Evolutionary conservation across 2,797 vertebrate species (phyloP).

Genomic region (Merluccius polli): DNA sequence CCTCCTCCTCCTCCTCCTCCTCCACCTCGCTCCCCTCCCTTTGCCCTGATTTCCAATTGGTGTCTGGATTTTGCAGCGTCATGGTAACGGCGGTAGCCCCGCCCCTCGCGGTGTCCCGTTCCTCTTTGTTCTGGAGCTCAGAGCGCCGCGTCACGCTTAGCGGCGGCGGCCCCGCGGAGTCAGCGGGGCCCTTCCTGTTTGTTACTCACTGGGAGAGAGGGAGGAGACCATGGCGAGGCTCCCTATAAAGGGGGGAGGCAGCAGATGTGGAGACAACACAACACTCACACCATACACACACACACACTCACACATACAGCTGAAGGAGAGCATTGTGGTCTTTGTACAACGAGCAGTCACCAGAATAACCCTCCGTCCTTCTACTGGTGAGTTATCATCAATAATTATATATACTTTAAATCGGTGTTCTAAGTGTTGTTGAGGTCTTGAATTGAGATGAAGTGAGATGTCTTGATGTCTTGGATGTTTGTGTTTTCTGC

Average conservation of each 20-base stretch:
- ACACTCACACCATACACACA: no score
- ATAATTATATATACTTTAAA: no score
- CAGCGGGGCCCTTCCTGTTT: slow-evolving; percentile 13
- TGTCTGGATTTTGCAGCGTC: slow-evolving; percentile 27
- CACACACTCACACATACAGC: no score
- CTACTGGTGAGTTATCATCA: not conserved
- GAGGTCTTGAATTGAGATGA: no score
- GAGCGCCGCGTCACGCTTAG: slow-evolving; percentile 65
- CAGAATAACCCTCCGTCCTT: no score
- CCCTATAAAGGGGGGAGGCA: slow-evolving; percentile 44
- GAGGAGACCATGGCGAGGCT: slow-evolving; percentile 44
- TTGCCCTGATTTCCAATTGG: not conserved
- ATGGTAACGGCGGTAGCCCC: slow-evolving; percentile 47
- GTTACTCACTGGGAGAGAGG: no score
- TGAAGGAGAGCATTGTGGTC: no score
- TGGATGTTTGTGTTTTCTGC: not conserved
- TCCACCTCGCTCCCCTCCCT: not conserved
- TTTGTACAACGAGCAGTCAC: no score
- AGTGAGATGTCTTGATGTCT: no score
- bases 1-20: not conserved
- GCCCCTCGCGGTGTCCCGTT: not conserved
- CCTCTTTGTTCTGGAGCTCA: slow-evolving; percentile 10
- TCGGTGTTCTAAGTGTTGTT: no score
- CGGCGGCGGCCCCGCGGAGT: slow-evolving; percentile 26
- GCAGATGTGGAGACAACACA: slow-evolving; percentile 3